Evolutionary conservation across 1,140 invertebrate species (phyloP).

Genomic region (Leptoteleia sp.): DNA sequence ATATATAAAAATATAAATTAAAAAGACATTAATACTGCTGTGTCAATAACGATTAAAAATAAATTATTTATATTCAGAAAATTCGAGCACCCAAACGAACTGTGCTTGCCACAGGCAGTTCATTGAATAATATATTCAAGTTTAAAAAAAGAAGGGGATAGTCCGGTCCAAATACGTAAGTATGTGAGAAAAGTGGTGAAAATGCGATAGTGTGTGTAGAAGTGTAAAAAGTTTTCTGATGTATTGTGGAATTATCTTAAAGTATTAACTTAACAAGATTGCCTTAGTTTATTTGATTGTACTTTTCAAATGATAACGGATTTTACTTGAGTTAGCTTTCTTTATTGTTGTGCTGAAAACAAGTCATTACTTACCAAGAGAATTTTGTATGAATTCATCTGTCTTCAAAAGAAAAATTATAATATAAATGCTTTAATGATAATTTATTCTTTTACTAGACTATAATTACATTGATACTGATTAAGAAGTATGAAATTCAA

Average conservation of each 20-base stretch:
- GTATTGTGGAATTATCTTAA: slow-evolving; percentile 35
- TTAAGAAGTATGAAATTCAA: too few species aligned
- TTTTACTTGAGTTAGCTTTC: slow-evolving; percentile 1
- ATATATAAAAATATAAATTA: too few species aligned
- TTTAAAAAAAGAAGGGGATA: slow-evolving; percentile 22
- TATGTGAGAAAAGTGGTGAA: slow-evolving; percentile 34
- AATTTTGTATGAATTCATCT: too few species aligned
- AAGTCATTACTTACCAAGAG: too few species aligned
- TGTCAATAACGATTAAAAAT: slow-evolving; percentile 6
- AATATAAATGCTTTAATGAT: too few species aligned
- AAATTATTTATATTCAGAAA: slow-evolving; percentile 22
- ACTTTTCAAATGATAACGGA: slow-evolving; percentile 24
- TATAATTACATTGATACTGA: too few species aligned
- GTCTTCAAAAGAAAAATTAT: too few species aligned
- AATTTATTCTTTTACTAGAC: too few species aligned
- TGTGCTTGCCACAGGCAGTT: slow-evolving; percentile 17
- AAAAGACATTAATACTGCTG: too few species aligned
- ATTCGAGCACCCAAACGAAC: slow-evolving; percentile 24
- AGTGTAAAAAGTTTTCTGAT: slow-evolving; percentile 36
- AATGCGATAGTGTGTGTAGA: slow-evolving; percentile 18
- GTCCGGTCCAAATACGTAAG: slow-evolving; percentile 20
- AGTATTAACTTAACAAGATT: slow-evolving; percentile 23
- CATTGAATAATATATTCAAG: slow-evolving; percentile 37
- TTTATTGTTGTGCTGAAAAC: too few species aligned
- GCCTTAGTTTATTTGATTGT: slow-evolving; percentile 32